Conservation (phyloP, 2,888 invertebrate species). For the Caenorhabditis macrosperma region DNA sequence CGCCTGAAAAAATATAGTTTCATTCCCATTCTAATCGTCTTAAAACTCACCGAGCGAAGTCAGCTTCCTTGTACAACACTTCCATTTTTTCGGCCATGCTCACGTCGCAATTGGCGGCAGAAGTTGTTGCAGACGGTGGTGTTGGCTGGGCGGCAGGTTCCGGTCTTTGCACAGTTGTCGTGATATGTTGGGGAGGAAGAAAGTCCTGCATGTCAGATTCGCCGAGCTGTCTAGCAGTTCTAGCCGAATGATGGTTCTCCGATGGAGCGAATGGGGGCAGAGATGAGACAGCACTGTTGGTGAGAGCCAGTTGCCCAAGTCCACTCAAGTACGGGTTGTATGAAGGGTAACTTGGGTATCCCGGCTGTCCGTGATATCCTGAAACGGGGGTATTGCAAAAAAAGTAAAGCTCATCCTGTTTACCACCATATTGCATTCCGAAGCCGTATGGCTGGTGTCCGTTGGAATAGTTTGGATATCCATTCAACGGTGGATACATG, state of each 20-base stretch:
- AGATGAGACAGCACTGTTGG: conserved; percentile 14
- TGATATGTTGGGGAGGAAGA: too few species aligned
- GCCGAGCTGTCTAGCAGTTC: conserved; percentile 24
- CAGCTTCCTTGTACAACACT: conserved; percentile 66
- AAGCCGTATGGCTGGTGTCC: conserved; percentile 26
- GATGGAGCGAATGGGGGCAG: conserved; percentile 29
- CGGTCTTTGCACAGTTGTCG: too few species aligned
- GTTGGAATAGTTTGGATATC: conserved; percentile 26
- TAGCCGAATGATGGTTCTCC: conserved; percentile 31
- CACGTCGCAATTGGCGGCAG: conserved; percentile 3
- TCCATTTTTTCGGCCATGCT: conserved; percentile 65
- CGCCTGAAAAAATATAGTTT: conserved; percentile 47
- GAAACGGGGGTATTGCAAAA: too few species aligned
- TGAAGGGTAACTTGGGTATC: conserved; percentile 8
- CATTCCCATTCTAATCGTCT: not conserved
- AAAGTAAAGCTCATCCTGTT: too few species aligned
- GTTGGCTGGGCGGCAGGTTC: too few species aligned
- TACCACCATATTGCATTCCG: conserved; percentile 24
- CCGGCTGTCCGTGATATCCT: conserved; percentile 6
- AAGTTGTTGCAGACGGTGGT: conserved; percentile 7
- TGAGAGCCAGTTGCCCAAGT: conserved; percentile 37
- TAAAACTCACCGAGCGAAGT: conserved; percentile 64
- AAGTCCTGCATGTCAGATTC: conserved; percentile 47
- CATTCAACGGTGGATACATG: conserved; percentile 32
- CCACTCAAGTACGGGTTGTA: conserved; percentile 31